Base-by-base conservation (phyloP, 2,888 invertebrate genomes). In the Pollenia labialis region DNA sequence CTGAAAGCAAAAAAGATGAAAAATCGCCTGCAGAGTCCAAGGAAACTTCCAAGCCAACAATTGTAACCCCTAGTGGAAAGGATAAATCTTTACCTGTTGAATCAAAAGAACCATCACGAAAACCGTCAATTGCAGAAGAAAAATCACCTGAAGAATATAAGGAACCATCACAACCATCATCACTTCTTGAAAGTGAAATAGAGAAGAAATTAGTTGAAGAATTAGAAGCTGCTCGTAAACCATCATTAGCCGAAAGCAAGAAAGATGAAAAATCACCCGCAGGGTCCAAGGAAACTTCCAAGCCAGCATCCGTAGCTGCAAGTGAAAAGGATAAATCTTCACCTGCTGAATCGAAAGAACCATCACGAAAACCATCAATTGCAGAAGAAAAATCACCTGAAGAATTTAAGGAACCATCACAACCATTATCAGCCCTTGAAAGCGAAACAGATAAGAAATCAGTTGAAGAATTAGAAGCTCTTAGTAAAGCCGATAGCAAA, bases 161-260 rank as follows among this genome's bases (percentile, higher is more conserved):
- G 16, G 92, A 90, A 46, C 90, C 91, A 18, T 91, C 93, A 0
- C 91, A 89, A 32, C 40, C 85, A 1, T 91, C 93, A 0, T 91
- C 92, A 1, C 84, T 64, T 0, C 81, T 52, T 10, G 88, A 84
- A 12, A 84, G 83, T 16, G 58, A 66, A 1, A 75, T 52, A 3
- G 88, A 88, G n/a, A 50, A 72, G 7, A 54, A 16, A 46, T 81
- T 48, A 0, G n/a, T 18, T 8, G 66, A 74, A 40, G 62, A 42
- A 50, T n/a, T 52, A 10, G 83, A 48, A 60, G 56, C 64, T 44
- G 88, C 87, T 1, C 44, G 56, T 9, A 52, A 32, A 12, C 10
- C 76, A 50, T 87, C 88, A 14, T 12, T 68, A 10, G 60, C 54
- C 0, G 86, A 85, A 9, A 85, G 85, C 64, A 54, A 46, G 1